Evolutionary conservation across 1,140 invertebrate genomes (phyloP).

Genomic region (Physella acuta): DNA sequence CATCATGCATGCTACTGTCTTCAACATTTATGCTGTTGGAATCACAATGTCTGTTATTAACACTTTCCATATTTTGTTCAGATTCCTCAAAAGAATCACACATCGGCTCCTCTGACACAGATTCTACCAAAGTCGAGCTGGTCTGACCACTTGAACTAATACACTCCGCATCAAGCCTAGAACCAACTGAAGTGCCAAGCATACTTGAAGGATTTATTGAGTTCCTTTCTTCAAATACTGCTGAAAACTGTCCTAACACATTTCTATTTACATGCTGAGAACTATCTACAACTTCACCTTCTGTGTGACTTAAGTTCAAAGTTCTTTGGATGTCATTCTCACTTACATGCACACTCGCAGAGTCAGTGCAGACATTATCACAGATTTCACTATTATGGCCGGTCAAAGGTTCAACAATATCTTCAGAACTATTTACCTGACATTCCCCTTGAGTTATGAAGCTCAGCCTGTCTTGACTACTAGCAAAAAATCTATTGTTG

Average conservation of each 20-base stretch:
- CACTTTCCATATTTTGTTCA: neutral
- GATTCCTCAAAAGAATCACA: constrained; percentile 14
- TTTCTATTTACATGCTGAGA: constrained; percentile 22
- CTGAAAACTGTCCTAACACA: neutral
- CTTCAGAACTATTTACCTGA: constrained; percentile 26
- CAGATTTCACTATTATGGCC: constrained; percentile 16
- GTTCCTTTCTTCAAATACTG: constrained; percentile 7
- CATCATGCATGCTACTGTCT: neutral
- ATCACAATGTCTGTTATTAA: neutral
- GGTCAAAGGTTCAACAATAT: constrained; percentile 16
- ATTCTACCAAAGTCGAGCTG: neutral
- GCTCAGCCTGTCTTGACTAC: constrained; percentile 5
- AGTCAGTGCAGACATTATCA: constrained; percentile 18
- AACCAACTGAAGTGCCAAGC: neutral
- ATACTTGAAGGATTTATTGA: neutral
- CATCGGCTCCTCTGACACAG: neutral
- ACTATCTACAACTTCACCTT: constrained; percentile 13
- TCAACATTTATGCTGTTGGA: neutral
- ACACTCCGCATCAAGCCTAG: neutral
- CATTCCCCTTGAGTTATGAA: neutral
- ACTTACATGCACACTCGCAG: neutral
- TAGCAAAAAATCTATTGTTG: constrained; percentile 16
- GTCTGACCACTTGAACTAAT: constrained; percentile 18
- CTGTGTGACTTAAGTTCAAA: neutral
- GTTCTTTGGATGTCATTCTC: neutral